Conservation (phyloP, 2,113 vertebrate species). For the Tinamus guttatus region DNA sequence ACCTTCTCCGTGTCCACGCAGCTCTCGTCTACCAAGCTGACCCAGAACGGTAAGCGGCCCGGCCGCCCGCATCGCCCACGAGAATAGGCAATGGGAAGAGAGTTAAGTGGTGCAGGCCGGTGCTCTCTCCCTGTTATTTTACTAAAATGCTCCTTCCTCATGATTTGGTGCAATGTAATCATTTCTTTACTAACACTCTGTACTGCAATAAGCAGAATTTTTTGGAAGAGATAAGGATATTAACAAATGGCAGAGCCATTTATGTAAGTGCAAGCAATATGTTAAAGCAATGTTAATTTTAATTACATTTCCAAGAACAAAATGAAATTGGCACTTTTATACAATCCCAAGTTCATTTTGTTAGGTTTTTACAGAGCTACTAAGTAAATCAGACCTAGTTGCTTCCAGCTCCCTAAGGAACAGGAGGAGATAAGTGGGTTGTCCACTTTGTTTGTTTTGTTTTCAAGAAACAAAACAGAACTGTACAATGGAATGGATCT, state of each 20-base stretch:
- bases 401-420: accelerated
- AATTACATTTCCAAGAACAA: background rate
- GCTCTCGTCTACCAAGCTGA: constrained; percentile 96
- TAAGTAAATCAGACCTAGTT: background rate
- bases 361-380: background rate
- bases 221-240: background rate
- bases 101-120: background rate
- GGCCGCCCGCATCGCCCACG: background rate
- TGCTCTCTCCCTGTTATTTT: background rate
- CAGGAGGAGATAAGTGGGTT: background rate
- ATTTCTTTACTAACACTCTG: background rate
- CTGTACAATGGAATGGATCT: background rate
- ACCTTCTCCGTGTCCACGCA: constrained; percentile 93
- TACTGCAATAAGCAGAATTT: background rate
- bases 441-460: background rate
- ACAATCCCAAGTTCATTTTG: background rate
- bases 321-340: background rate
- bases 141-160: background rate
- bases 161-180: background rate
- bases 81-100: background rate
- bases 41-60: constrained; percentile 88
- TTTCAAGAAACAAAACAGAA: background rate
- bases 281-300: background rate
- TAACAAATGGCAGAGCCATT: background rate
- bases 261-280: background rate